Evolutionary conservation across 2,113 vertebrate genomes (phyloP).

Genomic region (Onychorhynchus coronatus): DNA sequence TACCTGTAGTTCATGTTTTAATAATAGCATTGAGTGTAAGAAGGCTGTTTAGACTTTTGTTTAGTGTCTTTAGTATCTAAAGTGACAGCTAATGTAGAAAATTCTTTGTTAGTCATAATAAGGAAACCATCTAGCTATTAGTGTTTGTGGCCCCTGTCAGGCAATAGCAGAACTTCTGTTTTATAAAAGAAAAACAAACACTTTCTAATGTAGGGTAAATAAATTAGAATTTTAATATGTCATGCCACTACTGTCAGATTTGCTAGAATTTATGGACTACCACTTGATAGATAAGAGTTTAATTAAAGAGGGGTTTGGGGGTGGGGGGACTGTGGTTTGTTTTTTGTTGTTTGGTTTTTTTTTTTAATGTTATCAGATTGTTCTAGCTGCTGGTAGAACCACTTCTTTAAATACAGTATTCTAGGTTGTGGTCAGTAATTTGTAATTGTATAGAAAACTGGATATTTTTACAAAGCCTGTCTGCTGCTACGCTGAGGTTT

Average conservation of each 20-base stretch:
- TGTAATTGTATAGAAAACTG: neutral
- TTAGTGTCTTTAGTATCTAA: neutral
- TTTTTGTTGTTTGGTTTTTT: neutral
- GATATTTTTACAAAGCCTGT: neutral
- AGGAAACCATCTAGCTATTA: neutral
- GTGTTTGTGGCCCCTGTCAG: neutral
- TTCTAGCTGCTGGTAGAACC: neutral
- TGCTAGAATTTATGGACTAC: neutral
- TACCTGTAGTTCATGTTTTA: neutral
- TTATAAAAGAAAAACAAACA: neutral
- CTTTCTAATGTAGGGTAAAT: neutral
- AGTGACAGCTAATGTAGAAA: neutral
- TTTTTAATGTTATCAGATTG: neutral
- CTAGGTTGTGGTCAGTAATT: neutral
- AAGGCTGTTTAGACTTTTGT: neutral
- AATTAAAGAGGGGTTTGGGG: neutral
- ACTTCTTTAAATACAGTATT: neutral
- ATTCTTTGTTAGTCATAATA: neutral
- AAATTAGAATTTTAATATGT: neutral
- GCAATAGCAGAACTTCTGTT: neutral
- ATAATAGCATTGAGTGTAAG: neutral
- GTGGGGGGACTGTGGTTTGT: neutral
- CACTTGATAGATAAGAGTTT: neutral
- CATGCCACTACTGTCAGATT: neutral
- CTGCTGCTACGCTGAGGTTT: neutral